phyloP scores from a whole-genome alignment of 2,113 vertebrate genomes.

The Machaerirhynchus nigripectus region DNA sequence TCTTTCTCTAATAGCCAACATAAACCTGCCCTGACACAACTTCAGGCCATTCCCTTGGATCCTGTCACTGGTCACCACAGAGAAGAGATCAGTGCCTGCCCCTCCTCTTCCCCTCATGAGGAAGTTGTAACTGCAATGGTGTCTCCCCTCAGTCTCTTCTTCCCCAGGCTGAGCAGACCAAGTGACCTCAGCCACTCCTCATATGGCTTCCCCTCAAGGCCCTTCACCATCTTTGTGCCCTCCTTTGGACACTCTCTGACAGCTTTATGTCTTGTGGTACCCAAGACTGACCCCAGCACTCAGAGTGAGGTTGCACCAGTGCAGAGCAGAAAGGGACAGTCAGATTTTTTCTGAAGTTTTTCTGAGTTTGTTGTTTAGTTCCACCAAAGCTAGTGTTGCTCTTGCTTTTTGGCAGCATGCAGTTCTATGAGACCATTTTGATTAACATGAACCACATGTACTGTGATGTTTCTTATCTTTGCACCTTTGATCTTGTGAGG shows the following conservation, averaged over 20 bases:
- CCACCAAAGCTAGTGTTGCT: not conserved
- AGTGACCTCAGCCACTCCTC: not conserved
- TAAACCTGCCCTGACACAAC: not conserved
- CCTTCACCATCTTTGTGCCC: not conserved
- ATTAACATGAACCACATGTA: not conserved
- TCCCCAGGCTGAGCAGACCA: not conserved
- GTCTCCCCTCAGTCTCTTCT: not conserved
- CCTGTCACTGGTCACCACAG: no score
- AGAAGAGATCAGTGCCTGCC: not conserved
- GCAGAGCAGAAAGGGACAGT: not conserved
- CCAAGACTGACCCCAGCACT: not conserved
- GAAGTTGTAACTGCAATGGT: no score
- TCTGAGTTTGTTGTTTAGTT: not conserved
- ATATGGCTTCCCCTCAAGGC: rapidly evolving
- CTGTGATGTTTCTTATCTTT: not conserved
- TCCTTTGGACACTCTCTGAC: not conserved
- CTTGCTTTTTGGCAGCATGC: not conserved
- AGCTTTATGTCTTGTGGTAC: not conserved
- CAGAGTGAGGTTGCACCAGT: rapidly evolving
- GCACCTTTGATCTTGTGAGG: not conserved
- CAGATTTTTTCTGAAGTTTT: not conserved
- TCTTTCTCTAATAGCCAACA: not conserved
- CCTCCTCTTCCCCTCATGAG: rapidly evolving
- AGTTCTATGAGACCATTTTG: not conserved
- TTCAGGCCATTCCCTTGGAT: not conserved